Evolutionary conservation across 1,140 invertebrate genomes (phyloP).

Genomic region (Saccostrea echinata): DNA sequence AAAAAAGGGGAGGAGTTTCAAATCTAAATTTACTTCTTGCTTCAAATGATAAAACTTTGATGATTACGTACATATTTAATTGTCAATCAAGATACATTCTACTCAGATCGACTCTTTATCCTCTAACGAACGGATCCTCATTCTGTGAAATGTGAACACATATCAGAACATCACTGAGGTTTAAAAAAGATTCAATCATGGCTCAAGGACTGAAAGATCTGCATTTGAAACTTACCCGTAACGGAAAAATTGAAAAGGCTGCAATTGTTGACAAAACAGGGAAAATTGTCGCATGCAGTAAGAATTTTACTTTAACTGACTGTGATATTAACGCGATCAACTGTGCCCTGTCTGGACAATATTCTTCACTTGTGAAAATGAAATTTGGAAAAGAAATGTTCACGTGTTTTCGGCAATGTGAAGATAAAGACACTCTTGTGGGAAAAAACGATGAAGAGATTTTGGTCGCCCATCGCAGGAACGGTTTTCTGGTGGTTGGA

Average conservation of each 20-base stretch:
- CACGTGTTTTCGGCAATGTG: slow-evolving; percentile 53
- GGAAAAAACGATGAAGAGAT: slow-evolving; percentile 50
- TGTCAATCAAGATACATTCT: background rate
- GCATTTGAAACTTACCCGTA: slow-evolving; percentile 48
- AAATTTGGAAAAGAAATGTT: slow-evolving; percentile 51
- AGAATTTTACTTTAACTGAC: slow-evolving; percentile 39
- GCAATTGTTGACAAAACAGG: slow-evolving; percentile 41
- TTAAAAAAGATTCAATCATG: background rate
- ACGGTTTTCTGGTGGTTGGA: slow-evolving; percentile 45
- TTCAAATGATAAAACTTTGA: slow-evolving; percentile 17
- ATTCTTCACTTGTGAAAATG: slow-evolving; percentile 58
- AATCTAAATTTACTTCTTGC: slow-evolving; percentile 13
- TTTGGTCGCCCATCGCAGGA: slow-evolving; percentile 50
- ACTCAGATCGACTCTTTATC: background rate
- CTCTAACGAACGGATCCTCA: background rate
- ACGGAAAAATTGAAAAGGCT: slow-evolving; percentile 56
- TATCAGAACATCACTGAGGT: background rate
- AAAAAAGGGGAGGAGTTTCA: background rate
- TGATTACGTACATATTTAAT: background rate
- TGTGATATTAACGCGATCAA: slow-evolving; percentile 36
- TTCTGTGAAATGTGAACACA: background rate
- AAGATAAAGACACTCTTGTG: slow-evolving; percentile 52
- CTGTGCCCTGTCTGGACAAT: slow-evolving; percentile 47
- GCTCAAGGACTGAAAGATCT: slow-evolving; percentile 44
- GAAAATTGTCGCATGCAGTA: slow-evolving; percentile 42